Percentiles rank a stretch among this genome's conserved stretches.
These are phyloP conservation scores for Nymphicus hollandicus DNA, from an alignment of 2,113 vertebrate species.

Conservation along the genomic window DNA sequence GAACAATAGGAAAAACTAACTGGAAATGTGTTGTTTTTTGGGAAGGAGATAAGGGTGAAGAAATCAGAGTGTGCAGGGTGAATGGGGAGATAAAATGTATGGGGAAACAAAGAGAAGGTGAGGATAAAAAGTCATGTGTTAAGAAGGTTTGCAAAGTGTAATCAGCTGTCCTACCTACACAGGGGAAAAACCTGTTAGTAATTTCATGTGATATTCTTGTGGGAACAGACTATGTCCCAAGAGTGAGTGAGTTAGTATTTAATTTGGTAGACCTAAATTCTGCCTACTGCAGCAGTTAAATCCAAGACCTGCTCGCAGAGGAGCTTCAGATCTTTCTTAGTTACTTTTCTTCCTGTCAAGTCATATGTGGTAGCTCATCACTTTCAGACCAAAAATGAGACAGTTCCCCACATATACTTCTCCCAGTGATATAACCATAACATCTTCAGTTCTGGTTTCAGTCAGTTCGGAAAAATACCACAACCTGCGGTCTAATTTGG, in stretches of 20 bases:
- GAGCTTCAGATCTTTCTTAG: not conserved
- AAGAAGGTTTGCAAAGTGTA: not conserved
- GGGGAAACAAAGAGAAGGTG: not conserved
- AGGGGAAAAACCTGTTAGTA: not conserved
- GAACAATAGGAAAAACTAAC: not conserved
- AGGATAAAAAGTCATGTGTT: not conserved
- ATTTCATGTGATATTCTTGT: not conserved
- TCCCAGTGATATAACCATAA: not conserved
- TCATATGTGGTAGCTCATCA: not conserved
- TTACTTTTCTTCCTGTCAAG: not conserved
- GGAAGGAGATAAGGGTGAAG: not conserved
- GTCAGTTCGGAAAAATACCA: not conserved
- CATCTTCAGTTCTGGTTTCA: not conserved
- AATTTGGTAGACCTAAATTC: not conserved
- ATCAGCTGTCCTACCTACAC: not conserved
- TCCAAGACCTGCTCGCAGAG: too few species aligned
- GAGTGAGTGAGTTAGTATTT: not conserved
- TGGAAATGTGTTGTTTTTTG: not conserved
- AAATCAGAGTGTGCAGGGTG: not conserved
- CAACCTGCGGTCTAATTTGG: not conserved
- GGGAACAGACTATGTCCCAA: not conserved
- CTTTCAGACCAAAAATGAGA: not conserved
- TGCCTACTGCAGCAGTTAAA: not conserved
- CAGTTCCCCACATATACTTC: not conserved
- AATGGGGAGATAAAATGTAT: not conserved